Evolutionary conservation across 2,797 vertebrate genomes (phyloP).

Genomic region (Threskiornis aethiopicus): DNA sequence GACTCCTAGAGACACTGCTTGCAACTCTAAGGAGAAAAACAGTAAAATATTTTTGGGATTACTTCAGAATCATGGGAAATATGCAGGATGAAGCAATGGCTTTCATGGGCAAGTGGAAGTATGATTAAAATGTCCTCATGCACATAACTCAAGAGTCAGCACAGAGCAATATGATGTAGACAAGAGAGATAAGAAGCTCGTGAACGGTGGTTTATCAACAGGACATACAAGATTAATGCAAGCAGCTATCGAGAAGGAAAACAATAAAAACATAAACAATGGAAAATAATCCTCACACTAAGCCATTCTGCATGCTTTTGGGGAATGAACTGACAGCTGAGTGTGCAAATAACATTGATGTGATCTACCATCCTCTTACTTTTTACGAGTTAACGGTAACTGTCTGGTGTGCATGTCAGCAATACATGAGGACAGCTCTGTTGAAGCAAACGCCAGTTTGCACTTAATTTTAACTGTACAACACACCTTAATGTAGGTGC

Average conservation of each 20-base stretch:
- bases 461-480: not conserved
- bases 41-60: not conserved
- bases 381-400: not conserved
- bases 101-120: not conserved
- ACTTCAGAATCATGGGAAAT: conserved; percentile 29
- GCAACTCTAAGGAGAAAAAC: not conserved
- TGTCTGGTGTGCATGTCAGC: not conserved
- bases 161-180: not conserved
- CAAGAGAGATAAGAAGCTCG: not conserved
- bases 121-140: conserved; percentile 21
- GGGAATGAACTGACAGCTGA: not conserved
- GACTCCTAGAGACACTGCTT: not conserved
- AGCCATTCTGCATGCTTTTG: not conserved
- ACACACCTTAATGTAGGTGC: not conserved
- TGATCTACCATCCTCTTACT: not conserved
- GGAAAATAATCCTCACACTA: not conserved
- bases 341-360: not conserved
- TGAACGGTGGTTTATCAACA: not conserved
- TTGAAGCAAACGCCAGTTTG: not conserved
- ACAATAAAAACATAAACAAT: not conserved
- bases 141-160: conserved; percentile 14
- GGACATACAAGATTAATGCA: not conserved
- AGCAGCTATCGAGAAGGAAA: not conserved
- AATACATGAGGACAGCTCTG: not conserved
- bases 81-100: not conserved